Conservation (phyloP, 2,113 vertebrate species). For the Dasyprocta punctata region DNA sequence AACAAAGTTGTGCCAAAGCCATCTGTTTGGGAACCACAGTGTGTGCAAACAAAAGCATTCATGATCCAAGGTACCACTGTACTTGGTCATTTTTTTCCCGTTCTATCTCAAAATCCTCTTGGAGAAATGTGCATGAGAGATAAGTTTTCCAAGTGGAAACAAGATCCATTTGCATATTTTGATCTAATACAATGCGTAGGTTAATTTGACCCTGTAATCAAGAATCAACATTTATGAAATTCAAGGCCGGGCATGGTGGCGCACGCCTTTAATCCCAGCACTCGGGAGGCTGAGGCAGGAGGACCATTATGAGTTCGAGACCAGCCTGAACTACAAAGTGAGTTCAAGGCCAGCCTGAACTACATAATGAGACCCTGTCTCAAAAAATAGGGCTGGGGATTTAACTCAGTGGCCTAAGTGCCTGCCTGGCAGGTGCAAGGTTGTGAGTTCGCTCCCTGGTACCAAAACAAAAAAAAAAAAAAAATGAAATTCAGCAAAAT, state of each 20-base stretch:
- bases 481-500: constrained; percentile 46
- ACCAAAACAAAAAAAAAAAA: no score
- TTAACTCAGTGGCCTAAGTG: no score
- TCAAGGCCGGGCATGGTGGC: no score
- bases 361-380: no score
- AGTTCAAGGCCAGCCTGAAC: no score
- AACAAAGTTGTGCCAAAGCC: not conserved
- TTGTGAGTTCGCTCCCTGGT: no score
- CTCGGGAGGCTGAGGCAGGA: no score
- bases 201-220: constrained; percentile 32
- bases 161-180: constrained; percentile 33
- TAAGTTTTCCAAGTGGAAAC: not conserved
- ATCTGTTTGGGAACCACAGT: not conserved
- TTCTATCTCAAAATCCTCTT: not conserved
- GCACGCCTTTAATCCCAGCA: no score
- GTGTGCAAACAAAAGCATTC: not conserved
- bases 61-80: not conserved
- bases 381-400: no score
- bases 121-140: not conserved
- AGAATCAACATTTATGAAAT: not conserved
- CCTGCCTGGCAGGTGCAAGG: no score
- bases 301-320: no score
- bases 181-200: not conserved
- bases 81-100: not conserved
- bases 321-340: no score